A percentile compares a stretch with the other conserved stretches of the same genome.
phyloP scores from a whole-genome alignment of 1,140 invertebrate genomes.

The Aphaenogaster rudis region DNA sequence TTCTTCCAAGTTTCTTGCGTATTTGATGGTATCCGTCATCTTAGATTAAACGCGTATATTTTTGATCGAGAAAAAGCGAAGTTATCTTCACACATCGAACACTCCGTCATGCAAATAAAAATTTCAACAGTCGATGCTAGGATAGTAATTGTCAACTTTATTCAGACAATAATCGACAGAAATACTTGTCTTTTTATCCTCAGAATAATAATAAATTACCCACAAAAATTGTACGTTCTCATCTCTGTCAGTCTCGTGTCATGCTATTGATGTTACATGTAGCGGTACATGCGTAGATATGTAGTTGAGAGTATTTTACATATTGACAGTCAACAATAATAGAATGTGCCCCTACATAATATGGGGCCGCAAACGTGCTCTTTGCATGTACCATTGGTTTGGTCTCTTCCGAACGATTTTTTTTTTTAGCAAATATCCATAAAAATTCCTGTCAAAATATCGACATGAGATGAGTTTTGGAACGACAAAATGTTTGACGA shows the following conservation, averaged over 20 bases:
- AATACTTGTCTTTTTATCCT: neutral
- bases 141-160: neutral
- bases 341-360: slow-evolving; percentile 51
- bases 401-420: neutral
- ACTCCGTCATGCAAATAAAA: neutral
- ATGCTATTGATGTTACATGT: slow-evolving; percentile 1
- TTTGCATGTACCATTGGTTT: slow-evolving; percentile 24
- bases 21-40: slow-evolving; percentile 19
- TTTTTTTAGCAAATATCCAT: slow-evolving; percentile 43
- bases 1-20: slow-evolving; percentile 46
- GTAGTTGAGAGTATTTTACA: neutral
- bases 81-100: slow-evolving; percentile 12
- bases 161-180: neutral
- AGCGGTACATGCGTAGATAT: neutral
- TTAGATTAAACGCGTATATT: slow-evolving; percentile 44
- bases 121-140: neutral
- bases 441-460: slow-evolving; percentile 45
- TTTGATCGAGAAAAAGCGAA: slow-evolving; percentile 3
- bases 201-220: slow-evolving; percentile 3
- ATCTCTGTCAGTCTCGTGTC: neutral
- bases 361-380: slow-evolving; percentile 25
- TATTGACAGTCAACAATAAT: slow-evolving; percentile 58
- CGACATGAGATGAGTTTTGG: slow-evolving; percentile 15
- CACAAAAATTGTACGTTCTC: neutral
- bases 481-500: neutral